Percentiles rank a stretch among this genome's conserved stretches.
Evolutionary conservation across 1,140 invertebrate genomes (phyloP).

Genomic region (Tetramorium simillimum): DNA sequence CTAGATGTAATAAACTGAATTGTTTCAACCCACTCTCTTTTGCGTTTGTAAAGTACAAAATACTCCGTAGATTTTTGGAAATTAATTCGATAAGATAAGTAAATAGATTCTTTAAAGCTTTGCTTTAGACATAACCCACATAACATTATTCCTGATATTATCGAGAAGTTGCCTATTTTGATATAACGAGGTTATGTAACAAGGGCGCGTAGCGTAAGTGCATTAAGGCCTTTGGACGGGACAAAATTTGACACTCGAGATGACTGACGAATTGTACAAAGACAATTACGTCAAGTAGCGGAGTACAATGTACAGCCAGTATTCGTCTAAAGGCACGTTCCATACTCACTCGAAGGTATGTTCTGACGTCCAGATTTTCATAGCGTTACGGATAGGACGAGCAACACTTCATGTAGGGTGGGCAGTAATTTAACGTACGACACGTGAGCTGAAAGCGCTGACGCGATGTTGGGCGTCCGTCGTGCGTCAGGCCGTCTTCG

Average conservation of each 20-base stretch:
- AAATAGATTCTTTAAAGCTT: not conserved
- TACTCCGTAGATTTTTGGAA: not conserved
- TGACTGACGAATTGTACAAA: not conserved
- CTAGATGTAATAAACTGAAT: not conserved
- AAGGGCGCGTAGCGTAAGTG: not conserved
- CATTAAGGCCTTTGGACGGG: not conserved
- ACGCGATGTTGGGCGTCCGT: conserved; percentile 32
- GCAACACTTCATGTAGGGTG: conserved; percentile 15
- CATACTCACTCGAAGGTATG: conserved; percentile 89
- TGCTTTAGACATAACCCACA: not conserved
- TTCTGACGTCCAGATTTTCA: conserved; percentile 92
- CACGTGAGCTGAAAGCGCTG: conserved; percentile 31
- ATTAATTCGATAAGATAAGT: not conserved
- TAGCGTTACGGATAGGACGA: conserved; percentile 74
- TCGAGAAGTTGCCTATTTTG: conserved; percentile 62
- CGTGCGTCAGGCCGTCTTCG: conserved; percentile 35
- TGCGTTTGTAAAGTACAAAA: not conserved
- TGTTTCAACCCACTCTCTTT: not conserved
- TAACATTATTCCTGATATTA: not conserved
- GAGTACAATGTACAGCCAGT: not conserved
- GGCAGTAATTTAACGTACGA: conserved; percentile 67
- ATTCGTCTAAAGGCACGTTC: not conserved
- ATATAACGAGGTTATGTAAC: not conserved
- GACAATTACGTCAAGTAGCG: not conserved
- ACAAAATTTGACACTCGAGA: not conserved